These are phyloP conservation scores for Sycophila texana DNA, from an alignment of 2,888 invertebrate genomes.

Conservation along the genomic window DNA sequence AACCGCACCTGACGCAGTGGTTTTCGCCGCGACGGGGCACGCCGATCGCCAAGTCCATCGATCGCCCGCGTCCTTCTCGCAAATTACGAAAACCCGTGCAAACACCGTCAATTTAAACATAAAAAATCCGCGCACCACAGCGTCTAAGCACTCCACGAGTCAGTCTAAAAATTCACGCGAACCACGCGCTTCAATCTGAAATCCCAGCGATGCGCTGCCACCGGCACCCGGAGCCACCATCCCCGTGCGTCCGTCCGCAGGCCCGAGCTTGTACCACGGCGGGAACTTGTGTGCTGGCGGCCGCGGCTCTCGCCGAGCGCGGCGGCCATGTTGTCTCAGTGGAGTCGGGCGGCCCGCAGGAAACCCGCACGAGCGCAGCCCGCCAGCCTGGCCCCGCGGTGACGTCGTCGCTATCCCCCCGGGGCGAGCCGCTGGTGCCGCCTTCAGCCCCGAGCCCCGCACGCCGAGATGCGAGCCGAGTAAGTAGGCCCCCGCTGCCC, in stretches of 20 bases:
- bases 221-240: not conserved
- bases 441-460: not conserved
- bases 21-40: no score
- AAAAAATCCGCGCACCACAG: no score
- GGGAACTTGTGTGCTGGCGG: not conserved
- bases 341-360: not conserved
- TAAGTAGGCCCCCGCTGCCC: not conserved
- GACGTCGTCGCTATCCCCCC: not conserved
- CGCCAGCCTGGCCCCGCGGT: not conserved
- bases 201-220: no score
- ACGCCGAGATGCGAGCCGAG: slow-evolving; percentile 14
- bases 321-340: slow-evolving; percentile 20
- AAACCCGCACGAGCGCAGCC: not conserved
- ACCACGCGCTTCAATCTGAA: no score
- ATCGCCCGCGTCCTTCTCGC: no score
- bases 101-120: no score
- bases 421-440: slow-evolving; percentile 8
- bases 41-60: no score
- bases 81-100: no score
- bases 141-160: no score
- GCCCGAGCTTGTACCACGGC: not conserved
- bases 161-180: no score
- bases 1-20: no score
- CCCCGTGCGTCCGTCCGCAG: no score
- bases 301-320: not conserved